A percentile compares a stretch with the other conserved stretches of the same genome.
Conservation (phyloP, 2,888 invertebrate species). For the Mayetiola destructor region DNA sequence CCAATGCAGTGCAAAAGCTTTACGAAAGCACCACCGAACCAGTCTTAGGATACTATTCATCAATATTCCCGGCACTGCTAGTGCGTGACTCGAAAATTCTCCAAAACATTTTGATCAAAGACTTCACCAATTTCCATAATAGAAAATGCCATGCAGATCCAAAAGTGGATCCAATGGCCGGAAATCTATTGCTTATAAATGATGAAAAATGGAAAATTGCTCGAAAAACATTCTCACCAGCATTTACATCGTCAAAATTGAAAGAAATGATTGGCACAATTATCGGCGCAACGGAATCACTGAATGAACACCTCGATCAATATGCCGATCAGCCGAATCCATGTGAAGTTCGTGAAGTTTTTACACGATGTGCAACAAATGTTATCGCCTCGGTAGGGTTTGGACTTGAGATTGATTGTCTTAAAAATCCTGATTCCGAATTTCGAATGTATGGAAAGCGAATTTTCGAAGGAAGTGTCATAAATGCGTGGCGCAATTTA, state of each 20-base stretch:
- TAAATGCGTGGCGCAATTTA: constrained; percentile 14
- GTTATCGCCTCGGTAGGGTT: constrained; percentile 29
- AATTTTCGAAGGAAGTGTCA: constrained; percentile 21
- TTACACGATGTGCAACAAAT: constrained; percentile 28
- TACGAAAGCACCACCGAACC: constrained; percentile 30
- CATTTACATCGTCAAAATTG: constrained; percentile 47
- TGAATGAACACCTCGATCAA: constrained; percentile 32
- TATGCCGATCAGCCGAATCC: constrained; percentile 27
- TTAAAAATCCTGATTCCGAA: constrained; percentile 22
- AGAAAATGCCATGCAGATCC: constrained; percentile 42
- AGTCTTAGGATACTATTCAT: constrained; percentile 41
- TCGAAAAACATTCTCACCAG: constrained; percentile 43
- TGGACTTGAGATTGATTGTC: constrained; percentile 25
- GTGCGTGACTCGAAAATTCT: constrained; percentile 43
- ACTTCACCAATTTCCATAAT: constrained; percentile 45
- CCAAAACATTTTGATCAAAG: constrained; percentile 41
- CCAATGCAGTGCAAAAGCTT: constrained; percentile 40
- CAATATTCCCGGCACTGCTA: constrained; percentile 40
- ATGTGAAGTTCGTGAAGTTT: constrained; percentile 32
- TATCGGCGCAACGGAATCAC: constrained; percentile 37
- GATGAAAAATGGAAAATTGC: constrained; percentile 45
- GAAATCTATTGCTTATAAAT: constrained; percentile 41
- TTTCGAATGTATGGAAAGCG: constrained; percentile 21
- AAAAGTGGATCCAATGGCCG: constrained; percentile 41
- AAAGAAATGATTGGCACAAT: constrained; percentile 44